Conservation (phyloP, 1,140 invertebrate genomes). For the Neuroterus valhalla region DNA sequence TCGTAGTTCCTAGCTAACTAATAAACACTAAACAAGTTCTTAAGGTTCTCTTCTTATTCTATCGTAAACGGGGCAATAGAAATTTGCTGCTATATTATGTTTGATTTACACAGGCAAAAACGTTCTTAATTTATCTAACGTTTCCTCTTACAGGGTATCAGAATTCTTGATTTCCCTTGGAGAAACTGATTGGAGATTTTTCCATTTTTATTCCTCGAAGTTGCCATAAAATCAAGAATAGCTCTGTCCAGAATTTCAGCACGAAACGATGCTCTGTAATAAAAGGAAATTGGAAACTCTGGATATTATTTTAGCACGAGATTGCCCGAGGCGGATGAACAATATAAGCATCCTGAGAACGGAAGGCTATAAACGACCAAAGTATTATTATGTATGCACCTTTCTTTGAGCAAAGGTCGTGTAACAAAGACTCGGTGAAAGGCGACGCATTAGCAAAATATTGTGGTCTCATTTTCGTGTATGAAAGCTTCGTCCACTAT, state of each 20-base stretch:
- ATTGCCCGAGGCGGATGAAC: slow-evolving; percentile 18
- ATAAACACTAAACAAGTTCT: background rate
- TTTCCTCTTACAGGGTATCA: too few species aligned
- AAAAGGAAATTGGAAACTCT: slow-evolving; percentile 11
- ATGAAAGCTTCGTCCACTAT: background rate
- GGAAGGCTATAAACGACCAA: slow-evolving; percentile 22
- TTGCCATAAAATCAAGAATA: background rate
- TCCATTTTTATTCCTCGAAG: background rate
- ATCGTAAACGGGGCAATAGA: too few species aligned
- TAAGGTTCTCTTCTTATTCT: background rate
- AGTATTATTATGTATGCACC: slow-evolving; percentile 29
- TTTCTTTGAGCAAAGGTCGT: slow-evolving; percentile 24
- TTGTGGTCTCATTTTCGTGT: background rate
- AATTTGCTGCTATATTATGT: too few species aligned
- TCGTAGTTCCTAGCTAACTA: background rate
- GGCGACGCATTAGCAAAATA: slow-evolving; percentile 2
- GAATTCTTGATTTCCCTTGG: too few species aligned
- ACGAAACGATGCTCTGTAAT: background rate
- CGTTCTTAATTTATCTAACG: too few species aligned
- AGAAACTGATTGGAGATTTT: too few species aligned
- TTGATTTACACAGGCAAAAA: too few species aligned
- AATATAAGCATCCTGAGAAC: slow-evolving; percentile 19
- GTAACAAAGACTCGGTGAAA: slow-evolving; percentile 2
- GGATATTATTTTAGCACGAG: slow-evolving; percentile 16
- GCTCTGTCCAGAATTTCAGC: background rate